Evolutionary conservation across 2,797 vertebrate species (phyloP).

Genomic region (Acanthopagrus latus): DNA sequence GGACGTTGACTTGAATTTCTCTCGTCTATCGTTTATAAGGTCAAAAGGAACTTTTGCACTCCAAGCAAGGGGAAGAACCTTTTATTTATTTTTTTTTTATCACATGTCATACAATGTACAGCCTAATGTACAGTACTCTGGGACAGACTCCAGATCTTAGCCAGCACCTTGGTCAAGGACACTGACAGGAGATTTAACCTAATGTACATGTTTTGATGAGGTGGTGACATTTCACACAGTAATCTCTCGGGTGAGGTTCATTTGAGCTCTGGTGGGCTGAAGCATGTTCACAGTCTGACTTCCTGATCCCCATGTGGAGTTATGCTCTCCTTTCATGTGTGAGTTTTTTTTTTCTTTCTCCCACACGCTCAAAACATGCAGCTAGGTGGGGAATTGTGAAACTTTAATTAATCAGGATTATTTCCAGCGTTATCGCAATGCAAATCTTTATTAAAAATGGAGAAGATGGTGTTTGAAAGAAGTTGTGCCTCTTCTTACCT

Average conservation of each 20-base stretch:
- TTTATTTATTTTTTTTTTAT: too few species aligned
- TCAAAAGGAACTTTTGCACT: not conserved
- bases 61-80: too few species aligned
- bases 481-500: constrained; percentile 7
- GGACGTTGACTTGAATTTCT: not conserved
- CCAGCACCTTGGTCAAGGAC: too few species aligned
- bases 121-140: too few species aligned
- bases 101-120: too few species aligned
- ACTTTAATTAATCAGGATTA: not conserved
- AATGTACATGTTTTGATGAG: not conserved
- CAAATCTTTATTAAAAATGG: not conserved
- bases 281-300: not conserved
- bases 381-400: not conserved
- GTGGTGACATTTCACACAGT: not conserved
- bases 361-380: not conserved
- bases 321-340: not conserved
- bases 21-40: not conserved
- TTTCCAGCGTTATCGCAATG: not conserved
- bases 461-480: not conserved
- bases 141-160: too few species aligned
- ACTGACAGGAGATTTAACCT: too few species aligned
- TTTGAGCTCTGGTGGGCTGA: not conserved
- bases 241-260: not conserved
- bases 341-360: not conserved
- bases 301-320: not conserved